Evolutionary conservation across 2,113 vertebrate species (phyloP).

Genomic region (Natator depressus): DNA sequence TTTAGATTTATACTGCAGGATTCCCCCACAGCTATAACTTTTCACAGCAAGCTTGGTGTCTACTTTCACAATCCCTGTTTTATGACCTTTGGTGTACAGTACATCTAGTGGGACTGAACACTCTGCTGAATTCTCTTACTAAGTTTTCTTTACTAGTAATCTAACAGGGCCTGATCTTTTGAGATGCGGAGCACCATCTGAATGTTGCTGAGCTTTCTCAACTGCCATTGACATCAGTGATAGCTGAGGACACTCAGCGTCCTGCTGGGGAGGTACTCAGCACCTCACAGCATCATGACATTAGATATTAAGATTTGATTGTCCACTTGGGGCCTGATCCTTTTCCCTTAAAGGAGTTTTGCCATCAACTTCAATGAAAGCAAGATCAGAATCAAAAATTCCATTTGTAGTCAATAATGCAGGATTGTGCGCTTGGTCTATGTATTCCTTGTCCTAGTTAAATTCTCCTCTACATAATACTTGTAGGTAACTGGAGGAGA

Average conservation of each 20-base stretch:
- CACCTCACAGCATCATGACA: too few species aligned
- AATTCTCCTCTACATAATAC: not conserved
- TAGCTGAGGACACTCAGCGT: not conserved
- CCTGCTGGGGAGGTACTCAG: too few species aligned
- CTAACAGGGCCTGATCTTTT: not conserved
- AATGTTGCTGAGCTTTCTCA: not conserved
- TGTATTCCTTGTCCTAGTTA: not conserved
- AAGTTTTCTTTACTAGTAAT: not conserved
- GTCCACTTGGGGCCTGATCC: not conserved
- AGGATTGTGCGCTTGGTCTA: not conserved
- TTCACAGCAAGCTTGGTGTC: not conserved
- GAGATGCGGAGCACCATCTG: not conserved
- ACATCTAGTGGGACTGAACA: not conserved
- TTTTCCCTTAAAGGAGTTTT: not conserved
- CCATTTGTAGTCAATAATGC: not conserved
- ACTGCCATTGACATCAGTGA: not conserved
- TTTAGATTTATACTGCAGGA: not conserved
- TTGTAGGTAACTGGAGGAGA: not conserved
- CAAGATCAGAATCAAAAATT: rapidly evolving
- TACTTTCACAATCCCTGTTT: not conserved
- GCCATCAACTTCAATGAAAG: too few species aligned
- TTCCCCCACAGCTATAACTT: not conserved
- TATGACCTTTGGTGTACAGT: not conserved
- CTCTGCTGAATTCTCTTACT: not conserved
- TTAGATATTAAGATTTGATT: not conserved